These are phyloP conservation scores for Orchesella cincta DNA, from an alignment of 1,140 invertebrate genomes.

Conservation along the genomic window DNA sequence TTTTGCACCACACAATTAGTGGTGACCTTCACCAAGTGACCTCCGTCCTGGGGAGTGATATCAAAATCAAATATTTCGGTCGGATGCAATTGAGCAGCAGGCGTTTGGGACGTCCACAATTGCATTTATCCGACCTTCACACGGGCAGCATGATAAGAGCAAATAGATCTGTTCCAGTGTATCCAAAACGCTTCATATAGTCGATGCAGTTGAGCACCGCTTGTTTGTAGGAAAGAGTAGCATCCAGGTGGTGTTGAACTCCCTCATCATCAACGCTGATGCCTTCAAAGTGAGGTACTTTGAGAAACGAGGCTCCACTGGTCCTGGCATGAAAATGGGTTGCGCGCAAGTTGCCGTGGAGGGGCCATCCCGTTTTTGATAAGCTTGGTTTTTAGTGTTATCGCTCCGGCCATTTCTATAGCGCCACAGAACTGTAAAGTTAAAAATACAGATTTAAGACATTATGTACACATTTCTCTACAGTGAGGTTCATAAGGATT, in stretches of 20 bases:
- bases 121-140: constrained; percentile 38
- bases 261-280: constrained; percentile 42
- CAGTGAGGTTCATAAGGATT: too few species aligned
- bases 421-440: constrained; percentile 44
- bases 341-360: constrained; percentile 32
- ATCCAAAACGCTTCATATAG: constrained; percentile 43
- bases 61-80: constrained; percentile 47
- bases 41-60: constrained; percentile 27
- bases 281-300: constrained; percentile 44
- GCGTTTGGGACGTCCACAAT: constrained; percentile 41
- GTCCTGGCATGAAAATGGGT: constrained; percentile 46
- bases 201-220: constrained; percentile 35
- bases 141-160: constrained; percentile 33
- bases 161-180: constrained; percentile 44
- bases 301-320: constrained; percentile 40
- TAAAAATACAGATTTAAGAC: too few species aligned
- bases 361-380: constrained; percentile 35
- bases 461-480: neutral
- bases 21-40: too few species aligned
- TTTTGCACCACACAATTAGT: too few species aligned
- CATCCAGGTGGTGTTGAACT: constrained; percentile 42
- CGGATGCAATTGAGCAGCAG: constrained; percentile 39
- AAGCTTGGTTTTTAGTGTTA: constrained; percentile 34
- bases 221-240: constrained; percentile 23
- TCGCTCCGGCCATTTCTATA: constrained; percentile 44